Evolutionary conservation across 64 coral and sea anemone genomes (phyloP), one percentile per base, ranked within the genome.

Genomic region (Dendronephthya gigantea): DNA sequence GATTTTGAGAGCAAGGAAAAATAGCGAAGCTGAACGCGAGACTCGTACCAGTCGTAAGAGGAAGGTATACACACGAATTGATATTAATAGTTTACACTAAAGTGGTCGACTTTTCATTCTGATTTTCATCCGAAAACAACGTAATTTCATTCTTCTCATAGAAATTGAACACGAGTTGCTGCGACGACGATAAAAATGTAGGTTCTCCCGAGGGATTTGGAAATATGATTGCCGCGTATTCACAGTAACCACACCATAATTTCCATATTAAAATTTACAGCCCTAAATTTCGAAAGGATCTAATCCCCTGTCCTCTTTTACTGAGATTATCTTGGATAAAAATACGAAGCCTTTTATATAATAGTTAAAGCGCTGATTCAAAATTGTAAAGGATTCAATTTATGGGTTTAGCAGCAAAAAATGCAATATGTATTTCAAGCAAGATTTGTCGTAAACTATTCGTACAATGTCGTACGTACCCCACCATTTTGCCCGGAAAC

Each of bases 11-110:
- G 29, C 27, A 19, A 79, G 72, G 10, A 79, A 79, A 39, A 79
- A 79, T 33, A 79, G 72, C 36, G 72, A 79, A 35, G 72, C 72
- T 17, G 72, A 79, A 79, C 72, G 36, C 1, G 72, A 79, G 32
- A 79, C 30, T 17, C 72, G 72, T 35, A 36, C 72, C 72, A 79
- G 55, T 62, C 55, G 72, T 28, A 79, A 79, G 72, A 79, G 72
- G 32, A 79, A 79, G 72, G 72, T 79, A 27, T 62, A 62, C 22
- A 58, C 2, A 58, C 51, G 14, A 58, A n/a, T n/a, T 23, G 19
- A 62, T 22, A 62, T 27, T 7, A 79, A 28, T 74, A 13, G 13
- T 74, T 28, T 1, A 25, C 32, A 29, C 13, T 29, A 8, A 79
- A 15, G 7, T 17, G 29, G 9, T 36, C 19, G 8, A 19, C 29